phyloP scores from a whole-genome alignment of 2,888 invertebrate genomes.

The Conchocele bisecta region DNA sequence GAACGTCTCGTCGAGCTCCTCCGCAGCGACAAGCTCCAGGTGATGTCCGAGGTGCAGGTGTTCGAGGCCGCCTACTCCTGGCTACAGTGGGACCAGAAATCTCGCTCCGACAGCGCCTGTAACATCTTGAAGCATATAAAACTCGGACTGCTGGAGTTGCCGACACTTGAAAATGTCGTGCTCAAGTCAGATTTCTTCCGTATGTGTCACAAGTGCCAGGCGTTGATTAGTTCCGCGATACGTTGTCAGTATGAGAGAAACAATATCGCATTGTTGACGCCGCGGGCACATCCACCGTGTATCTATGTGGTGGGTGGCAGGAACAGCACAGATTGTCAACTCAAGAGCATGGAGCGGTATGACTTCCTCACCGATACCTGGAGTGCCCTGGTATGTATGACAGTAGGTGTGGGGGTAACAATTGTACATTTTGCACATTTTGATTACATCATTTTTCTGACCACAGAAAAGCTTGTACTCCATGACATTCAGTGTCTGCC shows the following conservation, averaged over 20 bases:
- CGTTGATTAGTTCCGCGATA: slow-evolving; percentile 77
- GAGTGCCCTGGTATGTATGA: slow-evolving; percentile 75
- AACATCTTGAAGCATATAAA: slow-evolving; percentile 76
- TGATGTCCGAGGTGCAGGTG: slow-evolving; percentile 76
- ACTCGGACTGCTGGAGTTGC: slow-evolving; percentile 75
- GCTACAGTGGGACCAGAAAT: slow-evolving; percentile 74
- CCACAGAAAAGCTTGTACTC: too few relatives aligned
- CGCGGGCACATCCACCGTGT: slow-evolving; percentile 78
- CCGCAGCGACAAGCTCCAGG: slow-evolving; percentile 78
- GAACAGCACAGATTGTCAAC: slow-evolving; percentile 78
- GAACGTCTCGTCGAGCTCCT: slow-evolving; percentile 73
- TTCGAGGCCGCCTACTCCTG: slow-evolving; percentile 78
- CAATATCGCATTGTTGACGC: slow-evolving; percentile 69
- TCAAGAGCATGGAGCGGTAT: slow-evolving; percentile 80
- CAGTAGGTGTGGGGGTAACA: too few relatives aligned
- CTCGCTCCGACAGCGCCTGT: slow-evolving; percentile 68
- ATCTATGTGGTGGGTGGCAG: slow-evolving; percentile 81
- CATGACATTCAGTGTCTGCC: too few relatives aligned
- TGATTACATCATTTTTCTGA: too few relatives aligned
- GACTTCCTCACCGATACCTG: slow-evolving; percentile 80
- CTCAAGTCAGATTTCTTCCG: slow-evolving; percentile 77
- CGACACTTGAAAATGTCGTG: slow-evolving; percentile 78
- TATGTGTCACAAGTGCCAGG: slow-evolving; percentile 79
- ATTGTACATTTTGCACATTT: too few relatives aligned
- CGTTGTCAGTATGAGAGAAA: slow-evolving; percentile 73